A percentile compares a stretch with the other conserved stretches of the same genome.
Evolutionary conservation across 2,113 vertebrate genomes (phyloP).

Genomic region (Propithecus coquereli): DNA sequence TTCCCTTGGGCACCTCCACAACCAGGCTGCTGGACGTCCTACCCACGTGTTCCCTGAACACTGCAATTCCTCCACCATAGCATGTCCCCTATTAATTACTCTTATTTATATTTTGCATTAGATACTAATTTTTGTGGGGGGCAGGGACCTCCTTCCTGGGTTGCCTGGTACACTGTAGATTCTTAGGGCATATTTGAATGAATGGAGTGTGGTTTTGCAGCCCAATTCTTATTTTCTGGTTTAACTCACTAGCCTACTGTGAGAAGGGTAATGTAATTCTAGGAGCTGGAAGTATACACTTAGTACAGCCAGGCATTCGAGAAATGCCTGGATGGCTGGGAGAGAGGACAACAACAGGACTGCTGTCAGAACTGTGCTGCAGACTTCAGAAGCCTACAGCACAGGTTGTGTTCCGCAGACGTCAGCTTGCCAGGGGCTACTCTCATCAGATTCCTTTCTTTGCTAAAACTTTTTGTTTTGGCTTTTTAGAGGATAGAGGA

Average conservation of each 20-base stretch:
- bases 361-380: background rate
- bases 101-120: background rate
- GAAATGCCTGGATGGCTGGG: background rate
- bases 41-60: background rate
- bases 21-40: background rate
- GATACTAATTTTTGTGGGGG: background rate
- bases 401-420: background rate
- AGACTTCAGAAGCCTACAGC: background rate
- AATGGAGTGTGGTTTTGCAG: background rate
- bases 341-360: background rate
- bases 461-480: background rate
- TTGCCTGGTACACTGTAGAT: background rate
- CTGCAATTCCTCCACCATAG: too few species aligned
- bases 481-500: background rate
- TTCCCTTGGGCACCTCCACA: background rate
- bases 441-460: background rate
- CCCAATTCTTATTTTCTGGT: background rate
- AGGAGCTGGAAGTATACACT: background rate
- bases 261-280: background rate
- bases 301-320: background rate
- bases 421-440: background rate
- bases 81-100: too few species aligned
- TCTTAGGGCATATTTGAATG: background rate
- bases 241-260: background rate
- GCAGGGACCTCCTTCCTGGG: background rate